Evolutionary conservation across 2,888 invertebrate species (phyloP), one percentile per base, ranked within the genome.

Genomic region (Notodonta dromedarius): DNA sequence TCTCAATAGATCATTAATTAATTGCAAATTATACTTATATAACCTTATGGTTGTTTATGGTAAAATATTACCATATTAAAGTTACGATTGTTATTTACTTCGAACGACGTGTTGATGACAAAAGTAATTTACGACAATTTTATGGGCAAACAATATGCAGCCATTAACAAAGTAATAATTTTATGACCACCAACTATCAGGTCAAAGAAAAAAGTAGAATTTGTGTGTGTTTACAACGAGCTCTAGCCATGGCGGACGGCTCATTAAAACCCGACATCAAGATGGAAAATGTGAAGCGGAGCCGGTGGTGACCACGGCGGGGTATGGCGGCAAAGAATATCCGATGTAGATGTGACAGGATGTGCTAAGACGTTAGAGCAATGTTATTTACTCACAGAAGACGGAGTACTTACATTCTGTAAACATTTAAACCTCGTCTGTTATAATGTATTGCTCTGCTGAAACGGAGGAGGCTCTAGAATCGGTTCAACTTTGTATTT

Each of bases 251-350:
- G 60, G 76, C 65, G 65, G 65, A 89, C 87, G 87, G 82, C 74
- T 88, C 91, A 86, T 91, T 91, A 90, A 91, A 89, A 84, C 79
- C 80, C 76, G 74, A 82, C 86, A 82, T 87, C 82, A 84, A 86
- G 84, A 84, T 80, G 83, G 82, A 74, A 82, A 85, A 72, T 76
- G 73, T 65, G 73, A 73, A 71, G 66, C 64, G 66, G 57, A 24
- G 61, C 66, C 70, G 76, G 72, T 70, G 74, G 73, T 74, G 77
- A 77, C 73, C 77, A 70, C 73, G 73, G 59, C 60, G 66, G 60
- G 67, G 70, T 71, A 73, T 69, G 67, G 63, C 46, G 69, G 50
- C 80, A 80, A 67, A 76, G 84, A 80, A 40, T 70, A 76, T 48
- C 32, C 60, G 16, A 50, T 16, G 13, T 11, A 50, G 50, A 50